These are phyloP conservation scores for Chrysodeixis includens DNA, from an alignment of 2,888 invertebrate species.

Conservation along the genomic window DNA sequence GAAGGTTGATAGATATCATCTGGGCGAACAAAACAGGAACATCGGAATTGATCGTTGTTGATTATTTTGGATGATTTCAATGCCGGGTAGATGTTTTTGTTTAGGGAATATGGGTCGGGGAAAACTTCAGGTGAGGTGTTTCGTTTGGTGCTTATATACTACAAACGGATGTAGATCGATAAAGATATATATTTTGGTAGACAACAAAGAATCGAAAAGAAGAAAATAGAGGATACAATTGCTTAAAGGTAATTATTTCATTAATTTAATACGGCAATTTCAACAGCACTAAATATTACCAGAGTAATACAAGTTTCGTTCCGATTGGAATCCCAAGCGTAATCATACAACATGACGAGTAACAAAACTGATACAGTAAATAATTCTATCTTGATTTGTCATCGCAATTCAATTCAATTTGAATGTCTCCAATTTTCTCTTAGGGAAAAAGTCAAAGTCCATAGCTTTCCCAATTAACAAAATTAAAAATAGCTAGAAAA, in stretches of 20 bases:
- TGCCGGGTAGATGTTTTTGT: neutral
- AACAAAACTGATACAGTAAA: neutral
- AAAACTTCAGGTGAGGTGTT: neutral
- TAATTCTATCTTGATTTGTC: neutral
- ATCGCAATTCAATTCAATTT: neutral
- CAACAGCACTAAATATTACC: too few relatives aligned
- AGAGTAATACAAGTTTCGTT: too few relatives aligned
- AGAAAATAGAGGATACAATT: too few relatives aligned
- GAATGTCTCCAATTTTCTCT: neutral
- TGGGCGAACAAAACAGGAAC: conserved; percentile 26
- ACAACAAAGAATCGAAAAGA: neutral
- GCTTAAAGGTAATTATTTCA: too few relatives aligned
- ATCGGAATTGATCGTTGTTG: conserved; percentile 8
- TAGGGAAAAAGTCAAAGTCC: neutral
- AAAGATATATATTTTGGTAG: neutral
- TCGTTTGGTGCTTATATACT: neutral
- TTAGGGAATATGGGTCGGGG: neutral
- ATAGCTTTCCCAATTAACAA: neutral
- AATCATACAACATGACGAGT: too few relatives aligned
- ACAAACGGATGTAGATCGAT: neutral
- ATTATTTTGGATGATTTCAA: neutral
- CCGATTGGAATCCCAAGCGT: too few relatives aligned
- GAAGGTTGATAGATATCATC: conserved; percentile 38
- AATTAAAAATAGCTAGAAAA: conserved; percentile 11
- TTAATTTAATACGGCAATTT: too few relatives aligned